These are phyloP conservation scores for Agrilus planipennis DNA, from an alignment of 1,140 invertebrate genomes.

Conservation along the genomic window DNA sequence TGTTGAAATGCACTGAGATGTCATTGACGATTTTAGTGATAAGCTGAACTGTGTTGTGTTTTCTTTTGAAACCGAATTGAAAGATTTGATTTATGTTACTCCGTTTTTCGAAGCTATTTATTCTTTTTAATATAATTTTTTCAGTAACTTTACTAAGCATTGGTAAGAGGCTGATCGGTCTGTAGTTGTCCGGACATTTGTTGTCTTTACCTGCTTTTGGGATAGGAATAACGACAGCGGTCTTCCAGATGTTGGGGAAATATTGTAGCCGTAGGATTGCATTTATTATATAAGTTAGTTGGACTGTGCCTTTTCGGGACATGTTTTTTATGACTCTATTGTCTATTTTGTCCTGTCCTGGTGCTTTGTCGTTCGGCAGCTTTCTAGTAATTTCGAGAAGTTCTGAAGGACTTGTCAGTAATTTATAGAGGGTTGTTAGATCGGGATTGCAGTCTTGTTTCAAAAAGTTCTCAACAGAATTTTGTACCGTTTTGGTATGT, in stretches of 20 bases:
- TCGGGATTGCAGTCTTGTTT: not conserved
- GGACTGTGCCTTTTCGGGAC: constrained; percentile 11
- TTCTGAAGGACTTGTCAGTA: constrained; percentile 11
- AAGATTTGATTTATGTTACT: constrained; percentile 18
- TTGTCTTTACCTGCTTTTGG: constrained; percentile 25
- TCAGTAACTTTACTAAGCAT: constrained; percentile 26
- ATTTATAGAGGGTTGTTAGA: not conserved
- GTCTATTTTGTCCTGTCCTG: constrained; percentile 22
- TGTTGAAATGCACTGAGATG: constrained; percentile 25
- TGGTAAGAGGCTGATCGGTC: constrained; percentile 29
- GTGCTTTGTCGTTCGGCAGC: constrained; percentile 21
- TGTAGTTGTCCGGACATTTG: constrained; percentile 18
- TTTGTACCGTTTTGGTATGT: no score
- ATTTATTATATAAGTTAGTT: constrained; percentile 22
- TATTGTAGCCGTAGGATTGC: constrained; percentile 12
- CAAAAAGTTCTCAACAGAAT: no score
- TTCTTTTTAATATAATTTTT: constrained; percentile 16
- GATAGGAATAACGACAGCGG: constrained; percentile 23
- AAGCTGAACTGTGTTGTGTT: constrained; percentile 30
- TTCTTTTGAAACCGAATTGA: constrained; percentile 33
- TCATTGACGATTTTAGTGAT: constrained; percentile 26
- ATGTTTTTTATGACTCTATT: constrained; percentile 20
- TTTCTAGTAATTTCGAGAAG: constrained; percentile 14
- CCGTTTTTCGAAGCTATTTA: constrained; percentile 7
- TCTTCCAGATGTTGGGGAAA: constrained; percentile 25